Percentiles rank a stretch among this genome's conserved stretches.
These are phyloP conservation scores for Desmodus rotundus DNA, from an alignment of 2,113 vertebrate species.

Conservation along the genomic window DNA sequence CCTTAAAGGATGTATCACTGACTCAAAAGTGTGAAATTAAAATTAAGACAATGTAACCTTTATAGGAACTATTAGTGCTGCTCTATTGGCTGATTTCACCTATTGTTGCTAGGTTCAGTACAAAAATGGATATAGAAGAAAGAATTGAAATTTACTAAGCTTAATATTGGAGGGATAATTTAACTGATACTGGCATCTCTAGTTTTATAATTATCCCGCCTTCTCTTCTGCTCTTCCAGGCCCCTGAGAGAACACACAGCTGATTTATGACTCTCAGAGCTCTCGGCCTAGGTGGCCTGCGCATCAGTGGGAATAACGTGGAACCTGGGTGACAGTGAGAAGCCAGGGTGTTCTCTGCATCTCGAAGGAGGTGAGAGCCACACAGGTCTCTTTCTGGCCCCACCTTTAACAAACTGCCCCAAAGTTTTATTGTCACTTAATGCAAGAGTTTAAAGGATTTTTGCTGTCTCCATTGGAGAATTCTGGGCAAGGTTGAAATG, in stretches of 20 bases:
- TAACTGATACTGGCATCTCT: neutral
- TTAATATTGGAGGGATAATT: neutral
- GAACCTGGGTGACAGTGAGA: neutral
- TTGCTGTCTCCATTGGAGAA: constrained; percentile 18
- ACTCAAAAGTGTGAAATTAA: neutral
- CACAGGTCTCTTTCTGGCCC: neutral
- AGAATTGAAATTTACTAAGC: constrained; percentile 19
- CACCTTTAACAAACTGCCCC: neutral
- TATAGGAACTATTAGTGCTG: neutral
- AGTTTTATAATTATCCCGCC: neutral
- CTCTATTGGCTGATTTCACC: neutral
- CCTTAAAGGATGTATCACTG: neutral
- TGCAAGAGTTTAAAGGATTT: constrained; percentile 29
- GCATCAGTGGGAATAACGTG: neutral
- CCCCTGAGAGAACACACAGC: neutral
- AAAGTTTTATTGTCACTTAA: neutral
- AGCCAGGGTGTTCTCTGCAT: neutral
- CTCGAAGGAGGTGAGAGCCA: neutral
- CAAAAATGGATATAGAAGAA: neutral
- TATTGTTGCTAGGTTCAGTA: neutral
- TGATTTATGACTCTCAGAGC: neutral
- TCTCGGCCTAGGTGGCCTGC: neutral
- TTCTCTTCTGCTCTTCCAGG: neutral
- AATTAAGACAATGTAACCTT: neutral
- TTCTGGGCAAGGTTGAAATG: constrained; percentile 32